Percentiles rank a stretch among this genome's conserved stretches.
phyloP scores from a whole-genome alignment of 2,113 vertebrate genomes.

The Lophotis ruficrista region DNA sequence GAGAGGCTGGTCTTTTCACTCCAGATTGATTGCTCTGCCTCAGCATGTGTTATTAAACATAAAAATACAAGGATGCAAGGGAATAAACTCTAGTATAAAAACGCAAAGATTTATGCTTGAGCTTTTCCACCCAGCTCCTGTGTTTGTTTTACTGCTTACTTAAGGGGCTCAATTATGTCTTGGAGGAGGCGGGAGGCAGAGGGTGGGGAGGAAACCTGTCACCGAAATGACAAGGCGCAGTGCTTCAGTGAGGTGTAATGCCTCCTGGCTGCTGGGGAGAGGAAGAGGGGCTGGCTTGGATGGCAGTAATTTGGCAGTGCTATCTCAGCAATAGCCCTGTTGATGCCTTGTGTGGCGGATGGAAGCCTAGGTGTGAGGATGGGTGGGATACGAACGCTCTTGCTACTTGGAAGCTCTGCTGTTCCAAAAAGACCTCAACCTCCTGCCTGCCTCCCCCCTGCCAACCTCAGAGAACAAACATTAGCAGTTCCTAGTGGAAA shows the following conservation, averaged over 20 bases:
- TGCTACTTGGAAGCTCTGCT: neutral
- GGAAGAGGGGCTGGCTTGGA: neutral
- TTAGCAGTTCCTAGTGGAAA: neutral
- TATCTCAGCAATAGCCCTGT: neutral
- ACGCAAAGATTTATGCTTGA: neutral
- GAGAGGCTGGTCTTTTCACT: neutral
- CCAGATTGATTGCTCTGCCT: slow-evolving; percentile 24
- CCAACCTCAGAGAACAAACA: neutral
- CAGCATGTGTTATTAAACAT: slow-evolving; percentile 26
- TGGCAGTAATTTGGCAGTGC: neutral
- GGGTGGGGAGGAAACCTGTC: neutral
- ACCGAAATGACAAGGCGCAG: neutral
- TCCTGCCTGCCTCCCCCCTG: neutral
- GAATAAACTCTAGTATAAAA: neutral
- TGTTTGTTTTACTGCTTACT: slow-evolving; percentile 30
- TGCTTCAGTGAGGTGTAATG: neutral
- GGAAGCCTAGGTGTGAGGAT: neutral
- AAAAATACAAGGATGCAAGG: slow-evolving; percentile 18
- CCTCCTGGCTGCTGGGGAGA: neutral
- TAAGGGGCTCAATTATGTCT: neutral
- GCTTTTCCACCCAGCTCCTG: neutral
- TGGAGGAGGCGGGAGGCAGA: neutral
- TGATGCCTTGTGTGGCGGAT: accelerated
- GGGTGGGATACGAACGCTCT: neutral
- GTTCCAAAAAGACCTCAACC: neutral